These are phyloP conservation scores for Platichthys stellatus DNA, from an alignment of 2,113 vertebrate genomes.

Conservation along the genomic window DNA sequence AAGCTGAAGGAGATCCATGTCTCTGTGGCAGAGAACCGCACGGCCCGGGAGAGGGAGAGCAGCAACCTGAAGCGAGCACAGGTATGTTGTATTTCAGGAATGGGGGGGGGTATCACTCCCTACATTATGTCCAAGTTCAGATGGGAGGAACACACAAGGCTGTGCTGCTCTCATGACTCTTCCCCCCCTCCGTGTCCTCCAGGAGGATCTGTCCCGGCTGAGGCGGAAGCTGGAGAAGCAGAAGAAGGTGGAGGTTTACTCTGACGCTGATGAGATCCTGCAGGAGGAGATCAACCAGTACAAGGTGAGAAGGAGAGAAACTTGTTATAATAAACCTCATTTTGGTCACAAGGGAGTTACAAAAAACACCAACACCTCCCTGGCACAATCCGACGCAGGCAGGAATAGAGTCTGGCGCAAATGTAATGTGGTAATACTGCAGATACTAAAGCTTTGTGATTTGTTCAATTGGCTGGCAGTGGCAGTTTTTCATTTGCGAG, in stretches of 20 bases:
- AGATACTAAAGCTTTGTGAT: conserved; percentile 32
- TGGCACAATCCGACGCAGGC: not conserved
- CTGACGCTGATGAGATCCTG: conserved; percentile 93
- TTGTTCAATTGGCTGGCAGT: conserved; percentile 6
- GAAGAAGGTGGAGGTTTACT: conserved; percentile 94
- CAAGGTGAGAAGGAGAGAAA: conserved; percentile 81
- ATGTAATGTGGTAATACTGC: conserved; percentile 15
- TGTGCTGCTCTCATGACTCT: conserved; percentile 4
- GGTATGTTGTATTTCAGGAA: conserved; percentile 68
- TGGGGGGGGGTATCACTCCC: not conserved
- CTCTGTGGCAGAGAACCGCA: conserved; percentile 90
- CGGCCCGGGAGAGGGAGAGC: conserved; percentile 90
- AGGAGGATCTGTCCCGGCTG: conserved; percentile 94
- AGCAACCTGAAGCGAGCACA: conserved; percentile 93
- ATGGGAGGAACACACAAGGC: not conserved
- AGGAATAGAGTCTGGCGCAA: conserved; percentile 15
- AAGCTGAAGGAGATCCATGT: conserved; percentile 92
- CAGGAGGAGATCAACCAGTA: conserved; percentile 97
- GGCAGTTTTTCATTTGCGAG: conserved; percentile 8
- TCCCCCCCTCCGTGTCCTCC: not conserved
- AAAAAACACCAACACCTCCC: conserved; percentile 11
- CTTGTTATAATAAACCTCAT: not conserved
- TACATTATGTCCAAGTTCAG: not conserved
- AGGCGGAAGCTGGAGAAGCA: conserved; percentile 93
- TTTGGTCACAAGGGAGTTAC: not conserved